phyloP scores from a whole-genome alignment of 1,140 invertebrate species.

The Oncopodura yosiiana region DNA sequence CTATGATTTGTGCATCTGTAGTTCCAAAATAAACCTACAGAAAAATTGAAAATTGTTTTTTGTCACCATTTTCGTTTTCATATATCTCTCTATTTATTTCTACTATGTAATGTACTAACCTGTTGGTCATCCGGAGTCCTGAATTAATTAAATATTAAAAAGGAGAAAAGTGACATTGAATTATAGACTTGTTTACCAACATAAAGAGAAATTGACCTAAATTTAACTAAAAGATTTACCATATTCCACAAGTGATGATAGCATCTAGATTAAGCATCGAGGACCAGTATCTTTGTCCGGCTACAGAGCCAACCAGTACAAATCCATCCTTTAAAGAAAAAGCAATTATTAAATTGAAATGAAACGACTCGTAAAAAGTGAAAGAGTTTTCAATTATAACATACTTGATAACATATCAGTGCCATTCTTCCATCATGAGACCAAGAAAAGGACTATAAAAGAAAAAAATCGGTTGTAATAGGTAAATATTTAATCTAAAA shows the following conservation, averaged over 20 bases:
- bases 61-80: not conserved
- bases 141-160: not conserved
- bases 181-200: not conserved
- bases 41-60: not conserved
- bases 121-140: conserved; percentile 95
- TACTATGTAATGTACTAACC: conserved; percentile 42
- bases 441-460: conserved; percentile 72
- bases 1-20: conserved; percentile 73
- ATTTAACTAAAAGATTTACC: too few species aligned
- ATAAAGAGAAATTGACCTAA: not conserved
- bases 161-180: not conserved
- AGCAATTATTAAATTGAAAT: conserved; percentile 38
- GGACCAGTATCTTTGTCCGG: conserved; percentile 95
- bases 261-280: conserved; percentile 90
- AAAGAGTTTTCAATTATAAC: not conserved
- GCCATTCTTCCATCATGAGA: conserved; percentile 97
- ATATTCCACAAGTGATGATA: conserved; percentile 89
- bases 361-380: not conserved
- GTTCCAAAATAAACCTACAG: conserved; percentile 84
- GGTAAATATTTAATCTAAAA: too few species aligned
- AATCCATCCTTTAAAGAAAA: conserved; percentile 66
- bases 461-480: too few species aligned
- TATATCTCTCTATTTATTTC: not conserved
- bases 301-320: conserved; percentile 89
- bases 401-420: conserved; percentile 89